Conservation (phyloP, 2,888 invertebrate genomes). For the Alitta virens region DNA sequence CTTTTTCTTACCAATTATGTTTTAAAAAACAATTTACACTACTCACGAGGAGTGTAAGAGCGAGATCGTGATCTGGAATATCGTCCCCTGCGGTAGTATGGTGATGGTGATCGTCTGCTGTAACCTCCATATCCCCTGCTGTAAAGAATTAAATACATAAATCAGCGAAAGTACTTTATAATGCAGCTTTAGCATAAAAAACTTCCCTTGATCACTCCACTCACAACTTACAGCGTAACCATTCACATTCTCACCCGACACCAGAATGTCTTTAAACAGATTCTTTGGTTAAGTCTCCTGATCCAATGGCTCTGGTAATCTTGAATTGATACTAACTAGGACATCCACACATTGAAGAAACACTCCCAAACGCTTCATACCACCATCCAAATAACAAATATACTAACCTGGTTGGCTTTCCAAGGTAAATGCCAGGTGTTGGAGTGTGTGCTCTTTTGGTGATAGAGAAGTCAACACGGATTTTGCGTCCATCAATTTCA, state of each 20-base stretch:
- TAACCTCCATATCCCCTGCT: neutral
- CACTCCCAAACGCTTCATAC: no score
- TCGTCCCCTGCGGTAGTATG: slow-evolving; percentile 23
- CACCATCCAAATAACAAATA: no score
- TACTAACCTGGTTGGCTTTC: slow-evolving; percentile 74
- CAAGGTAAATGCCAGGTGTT: slow-evolving; percentile 96
- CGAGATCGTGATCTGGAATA: slow-evolving; percentile 72
- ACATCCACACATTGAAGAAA: no score
- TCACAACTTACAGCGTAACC: no score
- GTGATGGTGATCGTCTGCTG: slow-evolving; percentile 18
- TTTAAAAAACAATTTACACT: neutral
- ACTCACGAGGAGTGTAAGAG: slow-evolving; percentile 70
- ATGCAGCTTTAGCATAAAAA: neutral
- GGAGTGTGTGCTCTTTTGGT: slow-evolving; percentile 95
- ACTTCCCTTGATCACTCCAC: neutral
- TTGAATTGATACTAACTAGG: no score
- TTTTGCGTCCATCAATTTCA: slow-evolving; percentile 89
- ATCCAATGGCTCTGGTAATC: neutral
- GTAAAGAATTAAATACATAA: neutral
- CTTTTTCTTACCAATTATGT: no score
- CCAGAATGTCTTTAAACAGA: neutral
- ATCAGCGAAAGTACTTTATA: neutral
- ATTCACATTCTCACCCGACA: no score
- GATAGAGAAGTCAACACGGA: slow-evolving; percentile 93
- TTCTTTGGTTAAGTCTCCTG: neutral